Percentiles rank a stretch among this genome's conserved stretches.
These are phyloP conservation scores for Tetropium fuscum DNA, from an alignment of 2,888 invertebrate genomes.

Conservation along the genomic window DNA sequence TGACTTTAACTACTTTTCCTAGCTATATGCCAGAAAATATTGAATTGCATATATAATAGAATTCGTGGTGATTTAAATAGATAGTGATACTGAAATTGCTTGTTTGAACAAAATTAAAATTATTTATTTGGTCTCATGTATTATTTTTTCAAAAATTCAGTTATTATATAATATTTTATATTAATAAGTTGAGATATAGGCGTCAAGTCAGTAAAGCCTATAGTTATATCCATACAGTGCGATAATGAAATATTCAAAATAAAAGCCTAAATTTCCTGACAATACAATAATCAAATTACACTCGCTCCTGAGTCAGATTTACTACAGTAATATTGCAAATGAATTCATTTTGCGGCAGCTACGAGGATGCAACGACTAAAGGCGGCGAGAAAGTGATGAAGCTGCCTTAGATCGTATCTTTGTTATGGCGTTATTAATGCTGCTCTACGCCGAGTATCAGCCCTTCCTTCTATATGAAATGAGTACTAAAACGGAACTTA, in stretches of 20 bases:
- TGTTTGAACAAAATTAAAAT: too few species aligned
- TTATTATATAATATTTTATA: too few species aligned
- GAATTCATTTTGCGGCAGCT: conserved; percentile 24
- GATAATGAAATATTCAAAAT: neutral
- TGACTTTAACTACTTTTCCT: too few species aligned
- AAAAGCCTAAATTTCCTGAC: neutral
- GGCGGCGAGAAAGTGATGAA: conserved; percentile 34
- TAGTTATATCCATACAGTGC: too few species aligned
- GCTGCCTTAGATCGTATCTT: conserved; percentile 38
- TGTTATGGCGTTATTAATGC: conserved; percentile 44
- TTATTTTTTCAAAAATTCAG: too few species aligned
- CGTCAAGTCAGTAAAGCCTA: too few species aligned
- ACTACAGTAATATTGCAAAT: conserved; percentile 18
- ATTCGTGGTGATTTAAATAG: too few species aligned
- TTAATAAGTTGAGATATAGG: too few species aligned
- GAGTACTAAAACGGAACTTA: conserved; percentile 52
- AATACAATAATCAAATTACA: neutral
- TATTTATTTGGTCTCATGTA: too few species aligned
- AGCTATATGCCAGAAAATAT: too few species aligned
- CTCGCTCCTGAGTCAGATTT: conserved; percentile 11
- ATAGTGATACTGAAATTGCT: too few species aligned
- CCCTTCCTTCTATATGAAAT: conserved; percentile 49
- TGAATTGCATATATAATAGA: too few species aligned
- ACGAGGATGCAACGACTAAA: conserved; percentile 25
- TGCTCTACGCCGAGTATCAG: conserved; percentile 38